Evolutionary conservation across 2,888 invertebrate species (phyloP).

Genomic region (Bombylius discolor): DNA sequence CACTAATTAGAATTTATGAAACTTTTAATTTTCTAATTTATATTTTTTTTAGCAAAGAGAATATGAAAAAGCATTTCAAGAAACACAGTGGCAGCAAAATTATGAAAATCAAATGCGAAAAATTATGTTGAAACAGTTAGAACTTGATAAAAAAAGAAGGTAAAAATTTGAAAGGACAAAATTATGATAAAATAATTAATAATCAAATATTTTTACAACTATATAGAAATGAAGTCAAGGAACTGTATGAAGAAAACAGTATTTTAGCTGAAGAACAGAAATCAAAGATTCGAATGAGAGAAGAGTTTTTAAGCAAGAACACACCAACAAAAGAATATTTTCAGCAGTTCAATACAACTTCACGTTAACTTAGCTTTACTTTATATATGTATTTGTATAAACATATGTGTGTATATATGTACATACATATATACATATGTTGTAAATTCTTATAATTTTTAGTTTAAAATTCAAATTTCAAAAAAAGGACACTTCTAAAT

Average conservation of each 20-base stretch:
- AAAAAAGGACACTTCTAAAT: no score
- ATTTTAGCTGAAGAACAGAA: constrained; percentile 63
- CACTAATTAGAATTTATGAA: background rate
- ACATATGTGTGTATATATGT: no score
- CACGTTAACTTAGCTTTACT: constrained; percentile 46
- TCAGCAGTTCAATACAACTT: constrained; percentile 75
- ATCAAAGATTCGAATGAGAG: constrained; percentile 36
- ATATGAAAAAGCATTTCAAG: constrained; percentile 49
- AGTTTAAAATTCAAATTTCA: no score
- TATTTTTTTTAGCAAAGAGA: constrained; percentile 34
- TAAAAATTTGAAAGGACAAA: constrained; percentile 22
- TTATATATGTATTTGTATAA: no score
- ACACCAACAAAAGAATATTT: constrained; percentile 67
- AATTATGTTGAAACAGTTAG: constrained; percentile 52
- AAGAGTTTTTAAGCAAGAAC: constrained; percentile 61
- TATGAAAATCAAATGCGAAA: constrained; percentile 55
- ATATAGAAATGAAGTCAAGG: constrained; percentile 13
- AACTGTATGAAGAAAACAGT: constrained; percentile 59
- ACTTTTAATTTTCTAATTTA: no score
- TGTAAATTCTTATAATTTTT: no score
- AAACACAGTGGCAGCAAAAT: constrained; percentile 61
- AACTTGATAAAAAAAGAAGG: constrained; percentile 48
- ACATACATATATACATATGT: no score
- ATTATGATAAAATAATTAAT: no score
- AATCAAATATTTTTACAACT: background rate